A percentile compares a stretch with the other conserved stretches of the same genome.
phyloP scores from a whole-genome alignment of 1,140 invertebrate genomes.

The Zaprionus taronus region DNA sequence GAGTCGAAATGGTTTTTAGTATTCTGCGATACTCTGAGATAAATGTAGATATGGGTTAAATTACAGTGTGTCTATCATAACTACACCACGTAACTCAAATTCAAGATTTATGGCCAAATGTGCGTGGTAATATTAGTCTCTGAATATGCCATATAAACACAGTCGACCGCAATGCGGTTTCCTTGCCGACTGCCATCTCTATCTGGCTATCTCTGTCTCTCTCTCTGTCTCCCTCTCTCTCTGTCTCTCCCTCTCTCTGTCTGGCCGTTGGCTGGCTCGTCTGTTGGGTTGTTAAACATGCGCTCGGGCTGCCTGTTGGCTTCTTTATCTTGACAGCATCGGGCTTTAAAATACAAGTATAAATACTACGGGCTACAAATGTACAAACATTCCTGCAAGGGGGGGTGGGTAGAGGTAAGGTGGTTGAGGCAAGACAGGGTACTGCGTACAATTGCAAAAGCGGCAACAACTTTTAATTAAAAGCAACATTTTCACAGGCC shows the following conservation, averaged over 20 bases:
- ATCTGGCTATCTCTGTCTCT: not conserved
- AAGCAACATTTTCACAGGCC: conserved; percentile 81
- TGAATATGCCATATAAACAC: conserved; percentile 2
- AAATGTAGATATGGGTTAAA: not conserved
- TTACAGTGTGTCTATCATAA: not conserved
- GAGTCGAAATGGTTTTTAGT: not conserved
- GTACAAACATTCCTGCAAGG: conserved; percentile 64
- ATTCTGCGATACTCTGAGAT: not conserved
- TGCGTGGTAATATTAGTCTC: conserved; percentile 1
- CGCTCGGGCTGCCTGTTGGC: conserved; percentile 61
- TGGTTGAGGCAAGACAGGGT: not conserved
- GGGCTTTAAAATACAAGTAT: conserved; percentile 77
- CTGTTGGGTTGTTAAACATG: conserved; percentile 72
- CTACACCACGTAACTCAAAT: not conserved
- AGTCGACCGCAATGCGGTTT: conserved; percentile 1
- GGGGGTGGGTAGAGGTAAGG: not conserved
- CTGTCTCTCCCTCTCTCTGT: not conserved
- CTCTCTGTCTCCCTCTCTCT: not conserved
- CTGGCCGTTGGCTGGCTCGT: conserved; percentile 42
- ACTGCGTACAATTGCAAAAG: conserved; percentile 54
- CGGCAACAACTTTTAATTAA: conserved; percentile 77
- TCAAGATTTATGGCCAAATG: not conserved
- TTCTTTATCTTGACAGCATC: conserved; percentile 76
- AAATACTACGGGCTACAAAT: conserved; percentile 60
- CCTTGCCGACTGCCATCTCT: not conserved